phyloP scores from a whole-genome alignment of 2,797 vertebrate species.

The Myiotriccus ornatus region DNA sequence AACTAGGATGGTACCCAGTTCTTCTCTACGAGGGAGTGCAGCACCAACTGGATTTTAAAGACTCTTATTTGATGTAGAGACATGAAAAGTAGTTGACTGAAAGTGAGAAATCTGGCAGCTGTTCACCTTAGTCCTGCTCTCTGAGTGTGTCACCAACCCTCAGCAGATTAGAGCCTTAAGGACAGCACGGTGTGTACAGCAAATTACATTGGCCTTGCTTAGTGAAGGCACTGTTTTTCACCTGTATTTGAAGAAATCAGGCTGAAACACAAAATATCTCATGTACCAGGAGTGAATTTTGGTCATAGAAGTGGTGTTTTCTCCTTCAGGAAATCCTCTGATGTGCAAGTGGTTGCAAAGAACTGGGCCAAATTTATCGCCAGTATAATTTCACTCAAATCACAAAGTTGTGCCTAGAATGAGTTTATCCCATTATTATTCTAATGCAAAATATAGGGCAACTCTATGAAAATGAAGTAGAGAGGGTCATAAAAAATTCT shows the following conservation, averaged over 20 bases:
- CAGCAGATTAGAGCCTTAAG: background rate
- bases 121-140: background rate
- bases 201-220: background rate
- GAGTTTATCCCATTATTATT: background rate
- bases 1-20: background rate
- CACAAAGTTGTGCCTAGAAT: background rate
- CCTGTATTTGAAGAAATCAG: background rate
- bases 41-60: background rate
- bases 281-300: background rate
- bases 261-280: background rate
- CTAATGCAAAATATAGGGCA: background rate
- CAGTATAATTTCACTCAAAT: background rate
- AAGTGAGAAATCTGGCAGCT: background rate
- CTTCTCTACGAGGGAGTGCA: background rate
- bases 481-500: constrained; percentile 37
- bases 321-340: background rate
- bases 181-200: background rate
- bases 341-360: background rate
- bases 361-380: background rate
- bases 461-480: background rate
- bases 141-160: background rate
- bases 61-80: background rate
- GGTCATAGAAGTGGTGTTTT: background rate
- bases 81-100: background rate
- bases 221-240: background rate